Evolutionary conservation across 2,888 invertebrate genomes (phyloP), one percentile per base, ranked within the genome.

Genomic region (Yponomeuta cagnagella): DNA sequence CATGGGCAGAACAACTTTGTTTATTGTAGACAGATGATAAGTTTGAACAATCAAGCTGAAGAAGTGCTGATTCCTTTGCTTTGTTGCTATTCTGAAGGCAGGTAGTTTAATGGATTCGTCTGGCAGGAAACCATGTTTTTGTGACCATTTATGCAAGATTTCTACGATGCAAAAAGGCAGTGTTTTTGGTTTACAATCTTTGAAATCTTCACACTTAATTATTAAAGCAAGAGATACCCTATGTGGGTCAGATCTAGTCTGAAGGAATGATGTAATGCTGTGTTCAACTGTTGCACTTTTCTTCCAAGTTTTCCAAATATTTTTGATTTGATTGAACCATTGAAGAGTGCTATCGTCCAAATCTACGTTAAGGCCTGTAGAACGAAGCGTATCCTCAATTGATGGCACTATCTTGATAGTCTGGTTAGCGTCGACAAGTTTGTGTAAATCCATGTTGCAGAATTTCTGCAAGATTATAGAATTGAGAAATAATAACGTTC

Each of bases 61-160:
- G 70, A 96, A 93, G 48, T 93, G 84, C 73, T 93, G 88, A 78
- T 95, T 93, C 74, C 94, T 95, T 78, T 96, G 96, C 74, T 93
- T 94, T 74, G 92, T 93, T 15, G 96, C 93, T 77, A 96, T 93
- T 80, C 94, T 94, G 86, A 96, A 96, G 70, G 96, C 95, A 74
- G 95, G 94, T 78, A 95, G 84, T 86, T 96, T 96, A 48, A 96
- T 87, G 80, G 84, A 85, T 74, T 90, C 89, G 75, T 85, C 89
- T 75, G 92, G 91, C 68, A 80, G 80, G 74, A 78, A 84, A 78
- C 82, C 80, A 81, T 74, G 78, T 72, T 81, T 74, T 43, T 81
- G 77, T 64, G 93, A 89, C 86, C 94, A 93, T 74, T 90, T 92
- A 73, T 92, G 86, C 73, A 95, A 90, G 71, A 93, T 93, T 81